Percentiles rank a stretch among this genome's conserved stretches.
These are phyloP conservation scores for Trissolcus brochymenae DNA, from an alignment of 2,888 invertebrate species.

Conservation along the genomic window DNA sequence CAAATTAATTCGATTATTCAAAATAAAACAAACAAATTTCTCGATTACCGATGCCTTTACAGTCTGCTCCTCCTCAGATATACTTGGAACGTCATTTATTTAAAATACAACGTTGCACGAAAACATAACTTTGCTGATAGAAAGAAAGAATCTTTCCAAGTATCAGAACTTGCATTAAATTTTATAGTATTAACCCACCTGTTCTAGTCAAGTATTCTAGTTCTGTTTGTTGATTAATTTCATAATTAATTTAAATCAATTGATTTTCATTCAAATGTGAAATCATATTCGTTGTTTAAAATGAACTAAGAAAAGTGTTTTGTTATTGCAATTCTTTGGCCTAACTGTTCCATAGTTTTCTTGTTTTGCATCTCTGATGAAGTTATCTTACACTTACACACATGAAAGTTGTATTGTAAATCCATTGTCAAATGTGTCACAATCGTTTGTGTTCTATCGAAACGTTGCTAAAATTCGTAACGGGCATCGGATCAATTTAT, in stretches of 20 bases:
- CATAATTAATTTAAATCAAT: too few species aligned
- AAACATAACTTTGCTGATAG: neutral
- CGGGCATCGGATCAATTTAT: conserved; percentile 52
- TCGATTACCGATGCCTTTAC: conserved; percentile 47
- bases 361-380: neutral
- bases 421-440: conserved; percentile 11
- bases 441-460: conserved; percentile 18
- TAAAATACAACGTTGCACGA: too few species aligned
- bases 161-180: too few species aligned
- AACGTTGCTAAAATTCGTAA: conserved; percentile 44
- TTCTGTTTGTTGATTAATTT: conserved; percentile 10
- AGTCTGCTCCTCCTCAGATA: conserved; percentile 23
- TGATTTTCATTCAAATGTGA: too few species aligned
- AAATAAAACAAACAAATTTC: conserved; percentile 20
- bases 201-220: neutral
- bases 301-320: too few species aligned
- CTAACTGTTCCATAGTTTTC: too few species aligned
- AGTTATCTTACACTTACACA: neutral
- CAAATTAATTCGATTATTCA: conserved; percentile 33
- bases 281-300: too few species aligned
- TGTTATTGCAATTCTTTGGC: too few species aligned
- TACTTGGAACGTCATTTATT: too few species aligned
- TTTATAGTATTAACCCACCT: neutral
- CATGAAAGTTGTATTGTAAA: conserved; percentile 1
- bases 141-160: too few species aligned